Conservation (phyloP, 2,113 vertebrate genomes). For the Cheirogaleus medius region DNA sequence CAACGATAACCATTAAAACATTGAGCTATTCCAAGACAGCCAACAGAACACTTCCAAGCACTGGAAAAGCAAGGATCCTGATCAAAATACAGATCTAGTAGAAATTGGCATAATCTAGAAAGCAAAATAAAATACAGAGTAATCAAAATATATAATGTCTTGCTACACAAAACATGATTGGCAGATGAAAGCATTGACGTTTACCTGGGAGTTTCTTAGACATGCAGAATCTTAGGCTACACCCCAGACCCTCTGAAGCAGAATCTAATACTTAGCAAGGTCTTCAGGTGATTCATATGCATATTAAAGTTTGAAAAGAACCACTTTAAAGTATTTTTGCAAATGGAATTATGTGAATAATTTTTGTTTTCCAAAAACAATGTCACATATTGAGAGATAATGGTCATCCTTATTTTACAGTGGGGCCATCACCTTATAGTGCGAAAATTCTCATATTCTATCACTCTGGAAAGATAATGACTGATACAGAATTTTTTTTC, state of each 20-base stretch:
- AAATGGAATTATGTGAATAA: not conserved
- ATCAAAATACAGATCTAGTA: not conserved
- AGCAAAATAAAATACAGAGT: not conserved
- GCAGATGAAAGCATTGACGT: not conserved
- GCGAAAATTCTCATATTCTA: not conserved
- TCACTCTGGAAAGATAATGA: slow-evolving; percentile 48
- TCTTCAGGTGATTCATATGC: not conserved
- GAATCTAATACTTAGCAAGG: slow-evolving; percentile 23
- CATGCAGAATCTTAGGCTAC: not conserved
- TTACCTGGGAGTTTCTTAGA: not conserved
- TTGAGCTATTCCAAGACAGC: not conserved
- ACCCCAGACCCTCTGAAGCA: not conserved
- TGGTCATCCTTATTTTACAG: not conserved
- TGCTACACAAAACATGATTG: not conserved
- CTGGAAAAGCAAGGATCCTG: not conserved
- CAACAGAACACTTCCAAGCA: not conserved
- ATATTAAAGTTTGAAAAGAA: not conserved
- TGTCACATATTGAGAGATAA: not conserved
- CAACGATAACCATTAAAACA: not conserved
- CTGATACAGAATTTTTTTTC: slow-evolving; percentile 34
- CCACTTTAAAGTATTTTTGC: slow-evolving; percentile 33
- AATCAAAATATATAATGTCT: not conserved
- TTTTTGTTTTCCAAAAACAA: slow-evolving; percentile 21
- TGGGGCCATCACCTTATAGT: not conserved
- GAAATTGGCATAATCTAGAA: not conserved